These are phyloP conservation scores for Protobothrops flavoviridis DNA, from an alignment of 2,113 vertebrate species.

Conservation along the genomic window DNA sequence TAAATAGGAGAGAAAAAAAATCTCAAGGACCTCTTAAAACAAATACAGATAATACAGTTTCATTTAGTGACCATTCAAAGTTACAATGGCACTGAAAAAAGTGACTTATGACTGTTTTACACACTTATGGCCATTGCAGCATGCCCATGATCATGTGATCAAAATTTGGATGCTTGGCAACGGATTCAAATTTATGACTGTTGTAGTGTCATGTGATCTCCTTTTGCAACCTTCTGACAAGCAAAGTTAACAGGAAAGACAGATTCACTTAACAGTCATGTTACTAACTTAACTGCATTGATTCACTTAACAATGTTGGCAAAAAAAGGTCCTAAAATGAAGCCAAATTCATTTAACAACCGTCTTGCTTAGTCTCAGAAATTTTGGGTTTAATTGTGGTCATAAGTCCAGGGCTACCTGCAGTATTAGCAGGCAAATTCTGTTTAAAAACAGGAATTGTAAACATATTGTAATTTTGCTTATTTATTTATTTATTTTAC, in stretches of 20 bases:
- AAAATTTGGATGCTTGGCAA: not conserved
- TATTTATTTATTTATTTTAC: not conserved
- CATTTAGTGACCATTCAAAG: too few species aligned
- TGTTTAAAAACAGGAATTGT: not conserved
- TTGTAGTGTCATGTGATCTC: not conserved
- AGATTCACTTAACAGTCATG: too few species aligned
- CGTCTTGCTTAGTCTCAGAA: not conserved
- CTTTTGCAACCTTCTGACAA: too few species aligned
- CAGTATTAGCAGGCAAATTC: not conserved
- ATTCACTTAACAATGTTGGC: too few species aligned
- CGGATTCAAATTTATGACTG: not conserved
- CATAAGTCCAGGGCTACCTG: not conserved
- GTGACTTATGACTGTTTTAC: too few species aligned
- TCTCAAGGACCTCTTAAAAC: not conserved
- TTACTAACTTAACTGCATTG: too few species aligned
- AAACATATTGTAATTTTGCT: not conserved
- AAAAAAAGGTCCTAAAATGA: not conserved
- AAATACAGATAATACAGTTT: not conserved
- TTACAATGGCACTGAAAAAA: too few species aligned
- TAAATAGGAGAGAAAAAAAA: not conserved
- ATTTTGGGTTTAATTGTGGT: not conserved
- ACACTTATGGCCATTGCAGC: not conserved
- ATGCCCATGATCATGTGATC: not conserved
- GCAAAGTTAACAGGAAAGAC: too few species aligned
- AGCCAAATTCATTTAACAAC: not conserved